These are phyloP conservation scores for Prinia subflava DNA, from an alignment of 2,113 vertebrate genomes.

Conservation along the genomic window DNA sequence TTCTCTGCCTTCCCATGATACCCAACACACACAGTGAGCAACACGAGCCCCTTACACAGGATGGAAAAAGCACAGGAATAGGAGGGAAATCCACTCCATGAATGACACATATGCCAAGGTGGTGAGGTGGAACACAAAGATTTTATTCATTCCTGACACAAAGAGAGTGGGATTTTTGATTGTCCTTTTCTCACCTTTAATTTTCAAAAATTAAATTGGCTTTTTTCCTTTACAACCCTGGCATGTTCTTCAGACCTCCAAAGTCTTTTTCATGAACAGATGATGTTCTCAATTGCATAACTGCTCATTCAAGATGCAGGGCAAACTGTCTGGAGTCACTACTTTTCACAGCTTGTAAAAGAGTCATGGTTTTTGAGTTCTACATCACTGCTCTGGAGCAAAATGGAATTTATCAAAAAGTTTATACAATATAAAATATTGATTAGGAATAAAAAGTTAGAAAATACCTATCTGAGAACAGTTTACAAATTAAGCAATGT, in stretches of 20 bases:
- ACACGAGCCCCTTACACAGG: background rate
- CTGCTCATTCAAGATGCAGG: background rate
- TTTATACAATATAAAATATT: background rate
- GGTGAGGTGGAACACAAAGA: background rate
- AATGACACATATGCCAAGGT: background rate
- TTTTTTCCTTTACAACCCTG: background rate
- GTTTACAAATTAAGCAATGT: background rate
- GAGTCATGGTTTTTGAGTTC: background rate
- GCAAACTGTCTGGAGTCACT: fast-evolving
- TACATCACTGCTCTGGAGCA: fast-evolving
- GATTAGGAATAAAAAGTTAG: background rate
- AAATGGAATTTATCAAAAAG: background rate
- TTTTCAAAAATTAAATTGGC: background rate
- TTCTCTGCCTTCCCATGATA: background rate
- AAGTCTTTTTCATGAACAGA: background rate
- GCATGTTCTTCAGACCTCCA: background rate
- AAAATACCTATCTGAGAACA: background rate
- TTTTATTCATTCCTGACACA: background rate
- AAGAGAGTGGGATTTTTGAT: background rate
- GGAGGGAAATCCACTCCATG: background rate
- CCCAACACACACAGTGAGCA: background rate
- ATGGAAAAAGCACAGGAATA: background rate
- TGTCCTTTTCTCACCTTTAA: background rate
- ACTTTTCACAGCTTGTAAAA: background rate
- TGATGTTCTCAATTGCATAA: background rate